Percentiles rank a stretch among this genome's conserved stretches.
These are phyloP conservation scores for Zygogramma bicolorata DNA, from an alignment of 2,888 invertebrate genomes.

Conservation along the genomic window DNA sequence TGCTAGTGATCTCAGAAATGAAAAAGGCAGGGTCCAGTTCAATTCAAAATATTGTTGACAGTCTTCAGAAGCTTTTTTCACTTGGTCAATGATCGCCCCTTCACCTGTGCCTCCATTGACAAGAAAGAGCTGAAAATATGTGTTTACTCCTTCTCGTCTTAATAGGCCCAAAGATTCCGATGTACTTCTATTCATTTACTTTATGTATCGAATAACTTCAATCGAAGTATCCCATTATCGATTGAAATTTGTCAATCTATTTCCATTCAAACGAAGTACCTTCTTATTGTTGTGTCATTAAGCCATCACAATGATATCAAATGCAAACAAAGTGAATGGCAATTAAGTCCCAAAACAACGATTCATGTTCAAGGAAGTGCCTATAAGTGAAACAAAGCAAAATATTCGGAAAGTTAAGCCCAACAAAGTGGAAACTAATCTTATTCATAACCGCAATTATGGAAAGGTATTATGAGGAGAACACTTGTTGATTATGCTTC, in stretches of 20 bases:
- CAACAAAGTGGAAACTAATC: conserved; percentile 61
- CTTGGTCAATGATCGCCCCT: too few relatives aligned
- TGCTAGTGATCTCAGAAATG: too few relatives aligned
- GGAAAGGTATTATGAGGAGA: conserved; percentile 54
- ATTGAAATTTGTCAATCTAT: neutral
- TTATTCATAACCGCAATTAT: conserved; percentile 60
- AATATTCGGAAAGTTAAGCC: conserved; percentile 57
- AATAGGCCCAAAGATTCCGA: too few relatives aligned
- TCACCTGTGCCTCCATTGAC: too few relatives aligned
- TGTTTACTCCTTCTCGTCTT: too few relatives aligned
- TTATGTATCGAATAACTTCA: too few relatives aligned
- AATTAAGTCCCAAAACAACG: conserved; percentile 35
- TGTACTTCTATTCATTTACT: too few relatives aligned
- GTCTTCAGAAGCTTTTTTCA: too few relatives aligned
- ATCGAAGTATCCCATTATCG: too few relatives aligned
- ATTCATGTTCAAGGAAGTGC: conserved; percentile 39
- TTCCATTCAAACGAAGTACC: neutral
- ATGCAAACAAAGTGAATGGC: conserved; percentile 34
- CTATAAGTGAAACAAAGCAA: conserved; percentile 56
- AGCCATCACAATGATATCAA: conserved; percentile 28
- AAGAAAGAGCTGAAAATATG: too few relatives aligned
- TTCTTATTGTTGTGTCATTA: conserved; percentile 24
- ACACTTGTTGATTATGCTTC: conserved; percentile 55
- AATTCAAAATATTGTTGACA: too few relatives aligned
- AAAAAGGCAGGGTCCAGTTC: too few relatives aligned